Percentiles rank a stretch among this genome's conserved stretches.
phyloP scores from a whole-genome alignment of 2,888 invertebrate genomes.

The Galerucella calmariensis region DNA sequence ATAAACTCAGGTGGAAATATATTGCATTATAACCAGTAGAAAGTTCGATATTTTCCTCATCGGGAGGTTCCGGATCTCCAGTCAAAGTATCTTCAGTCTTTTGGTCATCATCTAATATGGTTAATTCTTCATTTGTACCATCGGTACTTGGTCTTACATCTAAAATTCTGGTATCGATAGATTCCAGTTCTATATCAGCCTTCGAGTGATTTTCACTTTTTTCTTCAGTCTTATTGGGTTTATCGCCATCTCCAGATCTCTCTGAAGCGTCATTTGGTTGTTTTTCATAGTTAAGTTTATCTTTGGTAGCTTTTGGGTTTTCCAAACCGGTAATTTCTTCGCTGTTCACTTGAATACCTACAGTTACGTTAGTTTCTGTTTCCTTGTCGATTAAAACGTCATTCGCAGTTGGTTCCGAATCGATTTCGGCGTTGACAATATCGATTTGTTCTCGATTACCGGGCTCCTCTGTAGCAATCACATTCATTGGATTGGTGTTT shows the following conservation, averaged over 20 bases:
- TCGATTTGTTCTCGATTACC: neutral
- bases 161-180: neutral
- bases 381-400: neutral
- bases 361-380: constrained; percentile 5
- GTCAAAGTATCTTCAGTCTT: neutral
- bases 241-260: constrained; percentile 13
- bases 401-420: neutral
- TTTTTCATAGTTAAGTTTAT: neutral
- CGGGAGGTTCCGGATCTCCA: neutral
- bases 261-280: neutral
- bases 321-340: constrained; percentile 9
- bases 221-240: neutral
- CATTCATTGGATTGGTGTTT: neutral
- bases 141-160: constrained; percentile 1
- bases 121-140: neutral
- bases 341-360: neutral
- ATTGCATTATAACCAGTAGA: constrained; percentile 58
- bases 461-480: constrained; percentile 10
- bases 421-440: constrained; percentile 3
- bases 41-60: constrained; percentile 18
- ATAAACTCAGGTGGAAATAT: constrained; percentile 80
- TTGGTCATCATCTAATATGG: neutral
- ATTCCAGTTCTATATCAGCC: neutral
- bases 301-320: neutral
- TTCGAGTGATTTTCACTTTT: neutral